Base-by-base conservation (phyloP, 2,888 invertebrate genomes). In the Branchinecta sandiegonensis region DNA sequence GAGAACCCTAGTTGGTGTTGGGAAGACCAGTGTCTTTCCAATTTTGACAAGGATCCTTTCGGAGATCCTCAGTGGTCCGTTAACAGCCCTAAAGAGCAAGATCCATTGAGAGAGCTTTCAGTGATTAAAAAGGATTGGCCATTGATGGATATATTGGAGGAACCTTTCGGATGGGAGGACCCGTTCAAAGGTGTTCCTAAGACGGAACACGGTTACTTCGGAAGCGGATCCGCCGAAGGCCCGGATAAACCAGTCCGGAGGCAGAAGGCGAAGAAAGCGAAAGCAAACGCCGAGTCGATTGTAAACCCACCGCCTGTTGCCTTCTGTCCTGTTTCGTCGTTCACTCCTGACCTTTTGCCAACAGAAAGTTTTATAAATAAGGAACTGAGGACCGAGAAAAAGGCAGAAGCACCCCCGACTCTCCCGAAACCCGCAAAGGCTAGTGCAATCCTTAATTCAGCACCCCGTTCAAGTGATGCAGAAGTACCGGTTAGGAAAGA, bases 1-100 rank as follows among this genome's bases (percentile, higher is more conserved):
- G 70, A 13, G 72, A 72, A 12, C 65, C 56, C 11, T 48, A 65
- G 11, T 68, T 65, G 0, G n/a, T 56, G 63, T 56, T 56, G 63
- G 47, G 67, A 48, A 67, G 23, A 23, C 48, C 14, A 17, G 13
- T 14, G n/a, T 48, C 14, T 47, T 48, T 13, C 64, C 13, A 50
- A 47, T 65, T 63, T 46, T 13, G 68, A 56, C n/a, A 48, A 8
- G 7, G 63, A 66, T 65, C 65, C 69, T 70, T 70, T 17, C 23
- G 68, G 69, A 48, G 66, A 56, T 56, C 63, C 63, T 17, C 63
- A 56, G n/a, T 56, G 63, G 63, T 17, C 63, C 8, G 23, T 23
- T 17, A 23, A 56, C 14, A 23, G 63, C n/a, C 14, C n/a, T 9
- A 56, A 56, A 17, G 23, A 23, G 23, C 23, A 37, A 37, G 37